Evolutionary conservation across 1,140 invertebrate species (phyloP).

Genomic region (Bursaphelenchus mucronatus): DNA sequence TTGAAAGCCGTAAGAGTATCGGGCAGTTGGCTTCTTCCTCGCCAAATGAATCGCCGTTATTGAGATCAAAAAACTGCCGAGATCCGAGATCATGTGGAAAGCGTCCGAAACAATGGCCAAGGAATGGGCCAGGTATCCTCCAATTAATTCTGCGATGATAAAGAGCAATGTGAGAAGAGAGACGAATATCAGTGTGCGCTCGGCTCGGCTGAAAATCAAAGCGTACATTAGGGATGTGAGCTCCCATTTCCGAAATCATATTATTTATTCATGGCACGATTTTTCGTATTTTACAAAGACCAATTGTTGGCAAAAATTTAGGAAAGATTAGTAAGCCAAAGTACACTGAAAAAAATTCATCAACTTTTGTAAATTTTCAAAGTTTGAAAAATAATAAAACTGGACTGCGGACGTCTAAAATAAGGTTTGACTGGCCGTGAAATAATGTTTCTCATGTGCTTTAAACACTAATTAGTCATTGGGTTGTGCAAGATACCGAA

Average conservation of each 20-base stretch:
- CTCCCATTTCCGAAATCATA: background rate
- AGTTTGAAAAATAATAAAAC: background rate
- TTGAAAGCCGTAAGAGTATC: conserved; percentile 75
- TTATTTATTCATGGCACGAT: no score
- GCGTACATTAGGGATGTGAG: background rate
- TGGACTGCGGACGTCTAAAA: background rate
- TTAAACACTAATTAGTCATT: no score
- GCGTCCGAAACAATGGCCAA: conserved; percentile 92
- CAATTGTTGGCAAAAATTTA: background rate
- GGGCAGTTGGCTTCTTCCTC: conserved; percentile 75
- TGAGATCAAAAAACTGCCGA: conserved; percentile 93
- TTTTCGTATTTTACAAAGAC: background rate
- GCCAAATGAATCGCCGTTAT: conserved; percentile 86
- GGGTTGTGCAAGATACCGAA: no score
- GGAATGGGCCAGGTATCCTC: conserved; percentile 38
- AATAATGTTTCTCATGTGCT: no score
- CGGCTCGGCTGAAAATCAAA: conserved; percentile 35
- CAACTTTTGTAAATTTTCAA: background rate
- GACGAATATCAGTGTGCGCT: conserved; percentile 48
- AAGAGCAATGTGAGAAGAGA: conserved; percentile 51
- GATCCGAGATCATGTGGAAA: conserved; percentile 88
- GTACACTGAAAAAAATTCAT: background rate
- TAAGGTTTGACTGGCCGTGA: background rate
- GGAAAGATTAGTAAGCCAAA: background rate
- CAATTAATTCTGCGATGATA: conserved; percentile 49